Evolutionary conservation across 2,888 invertebrate genomes (phyloP).

Genomic region (Lasioglossum morio): DNA sequence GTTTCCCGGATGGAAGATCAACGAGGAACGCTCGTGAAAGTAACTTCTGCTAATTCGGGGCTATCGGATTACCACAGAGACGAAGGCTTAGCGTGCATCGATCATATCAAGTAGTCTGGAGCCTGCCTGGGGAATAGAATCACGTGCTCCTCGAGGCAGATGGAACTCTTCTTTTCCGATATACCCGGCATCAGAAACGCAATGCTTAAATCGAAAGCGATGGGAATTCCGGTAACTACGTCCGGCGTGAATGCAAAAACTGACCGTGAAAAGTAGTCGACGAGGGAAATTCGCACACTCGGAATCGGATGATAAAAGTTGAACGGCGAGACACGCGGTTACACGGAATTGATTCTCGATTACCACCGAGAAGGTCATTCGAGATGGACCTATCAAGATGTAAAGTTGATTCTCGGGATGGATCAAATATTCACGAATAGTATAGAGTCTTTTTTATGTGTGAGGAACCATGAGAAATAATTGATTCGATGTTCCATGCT

Average conservation of each 20-base stretch:
- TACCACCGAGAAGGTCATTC: not conserved
- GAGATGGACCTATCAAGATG: not conserved
- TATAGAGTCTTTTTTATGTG: not conserved
- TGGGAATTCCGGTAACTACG: not conserved
- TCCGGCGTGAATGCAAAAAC: not conserved
- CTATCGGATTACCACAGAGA: not conserved
- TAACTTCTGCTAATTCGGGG: slow-evolving; percentile 26
- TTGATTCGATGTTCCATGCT: not conserved
- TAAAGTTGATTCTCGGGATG: not conserved
- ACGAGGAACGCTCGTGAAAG: slow-evolving; percentile 15
- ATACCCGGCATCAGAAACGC: not conserved
- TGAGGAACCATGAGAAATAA: not conserved
- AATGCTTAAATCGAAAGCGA: not conserved
- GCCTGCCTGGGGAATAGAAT: slow-evolving; percentile 12
- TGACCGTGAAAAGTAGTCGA: not conserved
- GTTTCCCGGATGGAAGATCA: slow-evolving; percentile 7
- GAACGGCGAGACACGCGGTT: not conserved
- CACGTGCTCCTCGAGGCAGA: not conserved
- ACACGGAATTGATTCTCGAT: slow-evolving; percentile 10
- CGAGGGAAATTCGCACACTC: slow-evolving; percentile 2
- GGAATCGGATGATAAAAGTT: slow-evolving; percentile 39
- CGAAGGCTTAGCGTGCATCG: slow-evolving; percentile 24
- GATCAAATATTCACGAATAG: not conserved
- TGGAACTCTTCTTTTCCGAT: not conserved
- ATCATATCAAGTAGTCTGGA: slow-evolving; percentile 36